Percentiles rank a stretch among this genome's conserved stretches.
Conservation (phyloP, 2,888 invertebrate genomes). For the Acanthosoma haemorrhoidale region DNA sequence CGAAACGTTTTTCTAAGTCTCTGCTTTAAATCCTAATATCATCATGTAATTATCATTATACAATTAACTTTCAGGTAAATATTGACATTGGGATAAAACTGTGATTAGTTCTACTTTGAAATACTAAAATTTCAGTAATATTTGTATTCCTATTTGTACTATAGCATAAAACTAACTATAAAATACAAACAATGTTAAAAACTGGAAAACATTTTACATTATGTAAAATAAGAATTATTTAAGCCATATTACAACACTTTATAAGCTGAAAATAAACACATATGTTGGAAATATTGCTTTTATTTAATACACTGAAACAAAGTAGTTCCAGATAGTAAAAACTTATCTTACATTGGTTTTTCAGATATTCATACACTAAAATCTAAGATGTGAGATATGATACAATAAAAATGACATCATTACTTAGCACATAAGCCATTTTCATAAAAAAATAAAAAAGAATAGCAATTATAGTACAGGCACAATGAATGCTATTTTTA, state of each 20-base stretch:
- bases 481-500: constrained; percentile 28
- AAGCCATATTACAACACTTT: background rate
- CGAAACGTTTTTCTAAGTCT: background rate
- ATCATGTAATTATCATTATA: background rate
- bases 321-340: background rate
- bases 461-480: constrained; percentile 19
- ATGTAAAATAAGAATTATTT: background rate
- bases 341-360: background rate
- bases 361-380: background rate
- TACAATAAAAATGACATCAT: background rate
- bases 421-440: background rate
- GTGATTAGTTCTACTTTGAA: constrained; percentile 1
- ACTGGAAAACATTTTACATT: background rate
- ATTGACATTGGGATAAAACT: constrained; percentile 4
- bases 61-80: constrained; percentile 16
- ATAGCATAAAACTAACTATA: constrained; percentile 25
- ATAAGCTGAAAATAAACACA: background rate
- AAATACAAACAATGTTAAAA: constrained; percentile 21
- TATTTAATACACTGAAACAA: background rate
- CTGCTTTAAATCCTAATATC: background rate
- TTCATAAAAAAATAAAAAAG: constrained; percentile 18
- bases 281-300: background rate
- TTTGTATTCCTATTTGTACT: constrained; percentile 14
- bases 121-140: constrained; percentile 9
- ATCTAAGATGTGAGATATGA: background rate